Conservation (phyloP, 64 coral and sea anemone genomes). For the Cladopsammia gracilis region DNA sequence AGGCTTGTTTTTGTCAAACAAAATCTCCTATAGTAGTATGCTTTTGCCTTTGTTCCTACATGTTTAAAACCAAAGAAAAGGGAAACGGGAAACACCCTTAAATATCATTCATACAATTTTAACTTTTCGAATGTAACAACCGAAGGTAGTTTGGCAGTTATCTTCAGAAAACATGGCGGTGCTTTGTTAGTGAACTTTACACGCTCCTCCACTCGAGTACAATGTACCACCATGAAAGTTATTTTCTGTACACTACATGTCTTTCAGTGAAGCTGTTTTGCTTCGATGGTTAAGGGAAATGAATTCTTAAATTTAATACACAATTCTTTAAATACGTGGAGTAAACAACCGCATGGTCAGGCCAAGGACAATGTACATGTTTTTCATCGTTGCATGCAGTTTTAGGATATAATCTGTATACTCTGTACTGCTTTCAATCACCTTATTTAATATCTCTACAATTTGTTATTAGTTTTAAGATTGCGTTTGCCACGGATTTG, state of each 20-base stretch:
- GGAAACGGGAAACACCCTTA: no score
- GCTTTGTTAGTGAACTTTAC: background rate
- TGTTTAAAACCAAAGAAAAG: background rate
- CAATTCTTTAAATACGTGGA: background rate
- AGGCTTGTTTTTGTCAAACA: background rate
- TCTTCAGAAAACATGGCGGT: background rate
- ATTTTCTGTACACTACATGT: background rate
- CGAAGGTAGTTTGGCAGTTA: no score
- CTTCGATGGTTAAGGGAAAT: background rate
- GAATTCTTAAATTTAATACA: background rate
- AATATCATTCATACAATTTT: no score
- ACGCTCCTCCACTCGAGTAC: background rate
- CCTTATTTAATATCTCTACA: background rate
- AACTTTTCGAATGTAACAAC: no score
- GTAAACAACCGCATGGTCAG: background rate
- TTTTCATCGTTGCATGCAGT: background rate
- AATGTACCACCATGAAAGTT: background rate
- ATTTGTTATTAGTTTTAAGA: constrained; percentile 16
- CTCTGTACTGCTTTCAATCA: background rate
- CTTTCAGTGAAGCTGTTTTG: background rate
- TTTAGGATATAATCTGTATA: background rate
- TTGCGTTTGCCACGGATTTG: constrained; percentile 22
- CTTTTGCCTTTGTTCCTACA: background rate
- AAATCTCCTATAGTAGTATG: background rate
- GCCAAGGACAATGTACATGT: background rate